These are phyloP conservation scores for Chironomus striatipennis DNA, from an alignment of 1,140 invertebrate genomes.

Conservation along the genomic window DNA sequence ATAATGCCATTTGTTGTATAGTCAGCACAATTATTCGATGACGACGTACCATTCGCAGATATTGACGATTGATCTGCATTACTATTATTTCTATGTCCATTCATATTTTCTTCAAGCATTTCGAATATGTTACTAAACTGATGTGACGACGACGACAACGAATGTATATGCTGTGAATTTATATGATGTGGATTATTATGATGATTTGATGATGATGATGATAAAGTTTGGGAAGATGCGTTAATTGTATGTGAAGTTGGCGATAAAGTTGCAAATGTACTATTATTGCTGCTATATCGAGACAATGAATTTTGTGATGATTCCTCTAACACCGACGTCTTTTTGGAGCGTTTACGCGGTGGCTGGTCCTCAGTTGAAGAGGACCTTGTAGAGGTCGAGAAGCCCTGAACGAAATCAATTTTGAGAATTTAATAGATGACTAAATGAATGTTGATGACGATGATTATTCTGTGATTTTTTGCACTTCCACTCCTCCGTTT, in stretches of 20 bases:
- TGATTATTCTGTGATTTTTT: neutral
- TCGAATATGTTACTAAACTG: constrained; percentile 1
- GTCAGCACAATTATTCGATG: constrained; percentile 41
- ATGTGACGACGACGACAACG: too few species aligned
- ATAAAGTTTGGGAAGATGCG: neutral
- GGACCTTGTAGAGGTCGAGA: constrained; percentile 41
- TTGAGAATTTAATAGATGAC: constrained; percentile 32
- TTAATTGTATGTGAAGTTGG: constrained; percentile 22
- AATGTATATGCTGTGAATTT: too few species aligned
- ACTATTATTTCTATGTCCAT: constrained; percentile 37
- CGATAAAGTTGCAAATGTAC: constrained; percentile 29
- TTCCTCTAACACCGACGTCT: constrained; percentile 21
- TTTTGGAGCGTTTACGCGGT: constrained; percentile 41
- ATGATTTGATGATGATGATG: neutral
- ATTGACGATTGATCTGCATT: constrained; percentile 49
- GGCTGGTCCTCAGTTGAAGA: constrained; percentile 42
- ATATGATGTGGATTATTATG: neutral
- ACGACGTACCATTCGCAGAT: constrained; percentile 45
- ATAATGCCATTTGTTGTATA: constrained; percentile 48
- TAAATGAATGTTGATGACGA: neutral
- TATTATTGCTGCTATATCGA: constrained; percentile 24
- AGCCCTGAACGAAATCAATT: constrained; percentile 42
- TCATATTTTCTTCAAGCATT: constrained; percentile 29
- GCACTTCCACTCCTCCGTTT: neutral
- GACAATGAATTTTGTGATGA: constrained; percentile 17